Evolutionary conservation across 2,888 invertebrate genomes (phyloP), one percentile per base, ranked within the genome.

Genomic region (Synergus umbraculus): DNA sequence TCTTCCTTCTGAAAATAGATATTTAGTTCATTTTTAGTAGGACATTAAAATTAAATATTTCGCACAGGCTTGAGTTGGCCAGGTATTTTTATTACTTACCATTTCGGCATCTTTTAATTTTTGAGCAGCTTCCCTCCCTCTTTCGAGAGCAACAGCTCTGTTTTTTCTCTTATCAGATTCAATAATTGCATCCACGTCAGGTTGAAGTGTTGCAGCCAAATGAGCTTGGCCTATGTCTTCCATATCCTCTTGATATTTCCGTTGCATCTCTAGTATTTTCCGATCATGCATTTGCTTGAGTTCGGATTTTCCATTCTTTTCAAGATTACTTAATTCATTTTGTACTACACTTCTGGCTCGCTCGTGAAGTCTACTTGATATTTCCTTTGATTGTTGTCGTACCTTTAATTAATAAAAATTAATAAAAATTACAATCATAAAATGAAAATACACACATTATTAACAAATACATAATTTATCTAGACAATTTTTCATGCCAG

Each of bases 361-460:
- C 79, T 94, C 93, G 0, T 95, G 91, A 80, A 94, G 89, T 83
- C 92, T 90, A 64, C 93, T 93, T 0, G 95, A 94, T 83, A 95
- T 92, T 83, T 94, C 93, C 86, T 94, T 95, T 0, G 95, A 94
- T 86, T 95, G 94, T 83, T 94, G 94, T 41, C 95, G 93, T 54
- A 94, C 95, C 95, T 95, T 81, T 22, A 22, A 76, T 76, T 18
- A 37, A n/a, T 18, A n/a, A 58, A 37, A 37, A 37, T 37, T 37
- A 37, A 5, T n/a, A n/a, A 37, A 37, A 29, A 29, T 29, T 29
- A 5, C 5, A 5, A 37, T 37, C 5, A 37, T 37, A 5, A 37
- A 37, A 37, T 37, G 4, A 37, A 37, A 37, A 5, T 5, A 37
- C 0, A 7, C 7, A 37, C 37, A 37, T 37, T 5, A 37, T 37